Base-by-base conservation (phyloP, 2,113 vertebrate species). In the Cettia cetti region DNA sequence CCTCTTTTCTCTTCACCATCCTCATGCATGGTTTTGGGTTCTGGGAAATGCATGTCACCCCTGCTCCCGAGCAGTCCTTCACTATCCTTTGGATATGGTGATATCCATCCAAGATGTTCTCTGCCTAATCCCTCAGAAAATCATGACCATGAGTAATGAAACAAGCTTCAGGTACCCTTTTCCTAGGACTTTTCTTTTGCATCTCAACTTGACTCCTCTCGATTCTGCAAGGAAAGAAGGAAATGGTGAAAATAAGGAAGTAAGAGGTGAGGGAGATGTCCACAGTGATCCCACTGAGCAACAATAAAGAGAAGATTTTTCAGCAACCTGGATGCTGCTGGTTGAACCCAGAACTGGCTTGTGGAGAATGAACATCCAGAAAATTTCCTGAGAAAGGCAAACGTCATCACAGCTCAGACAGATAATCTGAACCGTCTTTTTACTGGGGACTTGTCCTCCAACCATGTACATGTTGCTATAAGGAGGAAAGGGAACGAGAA, bases 1-100 rank as follows among this genome's bases (percentile, higher is more conserved):
- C 11, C 9, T 56, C 18, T 66, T 75, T 35, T 59, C 10, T 56
- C 7, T 21, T 90, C 61, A 47, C 18, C 44, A 47, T 0, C 9
- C 12, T 26, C 4, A 0, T 0, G 0, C 0, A 3, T 33, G 11
- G 6, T 47, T 90, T 84, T 72, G 5, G 37, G 17, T 39, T 61
- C 33, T 78, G 52, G 33, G 68, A 68, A 65, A 21, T 8, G 5
- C 4, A 13, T 3, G 3, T 22, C 19, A 42, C 0, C 14, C 9
- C 8, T 90, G 56, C 26, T 60, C 27, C 15, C 23, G 10, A 74
- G 27, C 24, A 86, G 31, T 31, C 40, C 42, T 59, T 15, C 7
- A 4, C 18, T 37, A 5, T 37, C 17, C 22, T 40, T 65, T 54
- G 49, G 49, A 37, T 54, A 50, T 35, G 7, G 28, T 40, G 11